phyloP scores from a whole-genome alignment of 2,888 invertebrate genomes.

The Drosophila mimica region DNA sequence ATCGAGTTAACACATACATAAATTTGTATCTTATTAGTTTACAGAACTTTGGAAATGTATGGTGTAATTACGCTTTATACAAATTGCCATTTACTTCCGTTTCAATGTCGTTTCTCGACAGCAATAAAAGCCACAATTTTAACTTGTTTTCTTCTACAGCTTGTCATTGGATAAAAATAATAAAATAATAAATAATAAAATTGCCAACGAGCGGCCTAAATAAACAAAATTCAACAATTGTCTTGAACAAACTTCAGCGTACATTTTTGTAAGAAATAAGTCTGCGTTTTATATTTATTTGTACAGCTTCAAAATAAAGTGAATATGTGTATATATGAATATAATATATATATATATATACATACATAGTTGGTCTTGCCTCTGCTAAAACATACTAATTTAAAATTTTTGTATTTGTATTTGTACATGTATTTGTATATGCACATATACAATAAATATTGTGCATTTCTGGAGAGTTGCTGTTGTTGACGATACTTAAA shows the following conservation, averaged over 20 bases:
- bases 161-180: neutral
- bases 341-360: neutral
- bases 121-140: too few relatives aligned
- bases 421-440: neutral
- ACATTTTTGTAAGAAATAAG: neutral
- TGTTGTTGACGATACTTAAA: neutral
- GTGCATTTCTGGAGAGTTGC: neutral
- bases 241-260: neutral
- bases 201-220: neutral
- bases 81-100: too few relatives aligned
- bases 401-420: neutral
- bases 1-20: too few relatives aligned
- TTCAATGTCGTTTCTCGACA: too few relatives aligned
- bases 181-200: too few relatives aligned
- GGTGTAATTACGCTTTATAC: too few relatives aligned
- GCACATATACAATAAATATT: neutral
- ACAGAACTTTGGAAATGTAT: too few relatives aligned
- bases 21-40: too few relatives aligned
- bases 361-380: neutral
- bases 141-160: neutral
- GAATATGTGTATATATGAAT: neutral
- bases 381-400: neutral
- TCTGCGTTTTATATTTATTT: neutral
- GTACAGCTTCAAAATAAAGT: neutral
- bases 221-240: conserved; percentile 4